Evolutionary conservation across 1,140 invertebrate species (phyloP).

Genomic region (Thaumatotibia leucotreta): DNA sequence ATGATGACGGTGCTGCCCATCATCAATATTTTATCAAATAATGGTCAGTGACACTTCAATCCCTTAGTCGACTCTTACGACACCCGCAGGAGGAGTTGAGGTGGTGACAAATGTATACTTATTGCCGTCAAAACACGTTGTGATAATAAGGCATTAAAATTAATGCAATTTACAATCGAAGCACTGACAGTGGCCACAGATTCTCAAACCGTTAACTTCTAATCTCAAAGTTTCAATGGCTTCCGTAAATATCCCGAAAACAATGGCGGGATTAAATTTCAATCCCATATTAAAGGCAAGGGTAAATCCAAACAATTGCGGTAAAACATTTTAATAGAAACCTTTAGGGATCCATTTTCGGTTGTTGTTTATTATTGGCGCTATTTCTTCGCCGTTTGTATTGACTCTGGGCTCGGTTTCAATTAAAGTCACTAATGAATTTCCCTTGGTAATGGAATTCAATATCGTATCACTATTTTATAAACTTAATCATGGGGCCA

Average conservation of each 20-base stretch:
- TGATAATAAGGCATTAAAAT: too few relatives aligned
- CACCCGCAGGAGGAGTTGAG: too few relatives aligned
- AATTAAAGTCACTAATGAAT: neutral
- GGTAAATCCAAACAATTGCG: constrained; percentile 8
- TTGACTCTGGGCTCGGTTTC: neutral
- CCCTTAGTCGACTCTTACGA: too few relatives aligned
- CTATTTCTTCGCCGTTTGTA: neutral
- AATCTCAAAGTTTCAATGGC: neutral
- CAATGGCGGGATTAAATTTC: constrained; percentile 7
- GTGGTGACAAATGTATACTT: too few relatives aligned
- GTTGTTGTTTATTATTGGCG: neutral
- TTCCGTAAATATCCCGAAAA: constrained; percentile 1
- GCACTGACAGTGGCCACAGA: neutral
- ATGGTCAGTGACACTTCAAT: too few relatives aligned
- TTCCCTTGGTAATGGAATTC: neutral
- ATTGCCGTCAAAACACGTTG: too few relatives aligned
- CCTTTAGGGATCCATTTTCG: neutral
- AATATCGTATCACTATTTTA: neutral
- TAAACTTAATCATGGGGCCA: too few relatives aligned
- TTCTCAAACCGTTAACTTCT: neutral
- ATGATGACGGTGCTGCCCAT: too few relatives aligned
- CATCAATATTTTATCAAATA: too few relatives aligned
- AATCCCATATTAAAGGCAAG: constrained; percentile 1
- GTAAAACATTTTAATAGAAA: constrained; percentile 5
- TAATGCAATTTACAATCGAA: too few relatives aligned